Conservation (phyloP, 1,140 invertebrate genomes). For the Gonioctena quinquepunctata region DNA sequence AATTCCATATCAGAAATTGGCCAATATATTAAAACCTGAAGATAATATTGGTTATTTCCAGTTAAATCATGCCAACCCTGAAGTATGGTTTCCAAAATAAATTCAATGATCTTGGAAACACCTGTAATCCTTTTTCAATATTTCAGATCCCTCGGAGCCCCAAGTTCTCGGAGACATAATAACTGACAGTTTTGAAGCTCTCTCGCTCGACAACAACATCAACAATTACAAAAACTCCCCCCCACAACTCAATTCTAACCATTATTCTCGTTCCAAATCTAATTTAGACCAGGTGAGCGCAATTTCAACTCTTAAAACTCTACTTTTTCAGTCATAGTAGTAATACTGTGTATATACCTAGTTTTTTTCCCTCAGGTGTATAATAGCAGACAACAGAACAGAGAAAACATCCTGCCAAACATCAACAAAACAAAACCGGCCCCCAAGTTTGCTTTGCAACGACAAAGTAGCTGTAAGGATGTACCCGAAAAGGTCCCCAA, state of each 20-base stretch:
- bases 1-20: too few species aligned
- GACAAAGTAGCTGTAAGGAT: slow-evolving; percentile 52
- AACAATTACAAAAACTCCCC: slow-evolving; percentile 42
- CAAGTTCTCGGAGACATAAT: slow-evolving; percentile 42
- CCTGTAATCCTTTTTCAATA: too few species aligned
- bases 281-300: slow-evolving; percentile 49
- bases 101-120: too few species aligned
- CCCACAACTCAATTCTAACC: slow-evolving; percentile 35
- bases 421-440: slow-evolving; percentile 39
- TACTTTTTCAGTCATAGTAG: not conserved
- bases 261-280: slow-evolving; percentile 53
- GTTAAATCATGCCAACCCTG: too few species aligned
- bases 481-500: slow-evolving; percentile 37
- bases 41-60: too few species aligned
- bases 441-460: slow-evolving; percentile 34
- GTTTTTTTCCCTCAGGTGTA: slow-evolving; percentile 36
- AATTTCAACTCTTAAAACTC: not conserved
- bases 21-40: too few species aligned
- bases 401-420: slow-evolving; percentile 42
- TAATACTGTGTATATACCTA: too few species aligned
- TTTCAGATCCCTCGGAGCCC: slow-evolving; percentile 44
- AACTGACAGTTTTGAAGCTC: slow-evolving; percentile 47
- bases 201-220: slow-evolving; percentile 48
- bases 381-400: slow-evolving; percentile 40
- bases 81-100: too few species aligned